Conservation (phyloP, 2,113 vertebrate species). For the Calypte anna region DNA sequence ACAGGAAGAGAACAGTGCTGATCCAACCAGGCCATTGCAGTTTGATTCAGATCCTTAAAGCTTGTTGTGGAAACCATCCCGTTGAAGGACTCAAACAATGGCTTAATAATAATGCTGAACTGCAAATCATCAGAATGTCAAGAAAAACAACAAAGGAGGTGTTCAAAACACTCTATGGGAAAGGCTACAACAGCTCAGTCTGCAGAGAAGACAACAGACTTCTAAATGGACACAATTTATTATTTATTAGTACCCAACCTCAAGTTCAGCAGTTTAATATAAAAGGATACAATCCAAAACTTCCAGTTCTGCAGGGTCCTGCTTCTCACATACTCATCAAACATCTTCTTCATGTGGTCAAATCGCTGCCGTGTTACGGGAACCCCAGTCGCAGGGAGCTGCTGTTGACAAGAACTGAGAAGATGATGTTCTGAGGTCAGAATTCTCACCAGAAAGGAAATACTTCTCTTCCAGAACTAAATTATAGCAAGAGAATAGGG, state of each 20-base stretch:
- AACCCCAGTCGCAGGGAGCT: conserved; percentile 93
- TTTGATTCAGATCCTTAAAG: conserved; percentile 86
- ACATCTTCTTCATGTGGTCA: conserved; percentile 87
- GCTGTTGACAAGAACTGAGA: conserved; percentile 88
- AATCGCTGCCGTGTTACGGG: conserved; percentile 79
- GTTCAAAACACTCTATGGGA: not conserved
- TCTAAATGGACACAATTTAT: not conserved
- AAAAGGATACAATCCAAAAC: conserved; percentile 99
- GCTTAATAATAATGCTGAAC: conserved; percentile 97
- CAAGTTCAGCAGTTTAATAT: not conserved
- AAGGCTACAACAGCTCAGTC: not conserved
- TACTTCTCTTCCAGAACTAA: not conserved
- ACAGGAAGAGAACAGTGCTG: conserved; percentile 89
- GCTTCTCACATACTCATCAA: conserved; percentile 90
- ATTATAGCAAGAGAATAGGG: not conserved
- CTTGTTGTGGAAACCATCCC: conserved; percentile 88
- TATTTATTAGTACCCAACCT: not conserved
- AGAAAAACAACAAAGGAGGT: conserved; percentile 59
- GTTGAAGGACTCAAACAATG: conserved; percentile 95
- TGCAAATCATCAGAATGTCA: conserved; percentile 72
- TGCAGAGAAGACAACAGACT: not conserved
- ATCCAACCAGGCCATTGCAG: conserved; percentile 89
- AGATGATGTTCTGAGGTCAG: not conserved
- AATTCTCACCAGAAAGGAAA: not conserved
- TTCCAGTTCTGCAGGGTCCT: conserved; percentile 95